These are phyloP conservation scores for Grallaria varia DNA, from an alignment of 2,113 vertebrate genomes.

Conservation along the genomic window DNA sequence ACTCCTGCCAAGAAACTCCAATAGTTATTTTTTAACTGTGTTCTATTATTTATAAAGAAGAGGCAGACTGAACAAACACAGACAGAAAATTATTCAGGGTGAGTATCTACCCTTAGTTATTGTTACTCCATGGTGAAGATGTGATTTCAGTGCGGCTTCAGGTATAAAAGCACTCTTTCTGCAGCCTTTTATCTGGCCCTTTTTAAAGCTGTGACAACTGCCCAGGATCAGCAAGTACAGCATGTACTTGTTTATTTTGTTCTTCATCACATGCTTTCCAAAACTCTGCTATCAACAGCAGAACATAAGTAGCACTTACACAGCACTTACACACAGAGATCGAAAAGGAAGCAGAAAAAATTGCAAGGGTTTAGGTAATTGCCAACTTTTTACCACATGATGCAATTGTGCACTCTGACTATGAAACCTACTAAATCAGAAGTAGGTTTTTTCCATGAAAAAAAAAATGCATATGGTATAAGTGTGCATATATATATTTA, in stretches of 20 bases:
- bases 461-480: rapidly evolving
- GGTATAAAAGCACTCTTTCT: background rate
- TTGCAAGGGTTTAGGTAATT: background rate
- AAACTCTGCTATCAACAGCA: background rate
- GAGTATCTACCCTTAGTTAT: background rate
- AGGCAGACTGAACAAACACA: background rate
- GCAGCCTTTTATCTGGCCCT: background rate
- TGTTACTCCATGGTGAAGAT: background rate
- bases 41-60: background rate
- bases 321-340: background rate
- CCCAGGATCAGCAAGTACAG: background rate
- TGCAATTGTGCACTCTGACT: background rate
- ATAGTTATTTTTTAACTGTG: background rate
- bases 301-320: background rate
- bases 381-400: background rate
- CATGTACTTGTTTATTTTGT: background rate
- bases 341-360: background rate
- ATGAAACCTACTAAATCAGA: background rate
- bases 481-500: background rate
- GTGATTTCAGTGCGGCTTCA: background rate
- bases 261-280: background rate
- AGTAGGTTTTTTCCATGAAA: background rate
- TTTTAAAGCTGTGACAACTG: background rate
- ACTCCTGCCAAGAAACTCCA: background rate
- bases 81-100: background rate